These are phyloP conservation scores for Hetaerina americana DNA, from an alignment of 1,140 invertebrate genomes.

Conservation along the genomic window DNA sequence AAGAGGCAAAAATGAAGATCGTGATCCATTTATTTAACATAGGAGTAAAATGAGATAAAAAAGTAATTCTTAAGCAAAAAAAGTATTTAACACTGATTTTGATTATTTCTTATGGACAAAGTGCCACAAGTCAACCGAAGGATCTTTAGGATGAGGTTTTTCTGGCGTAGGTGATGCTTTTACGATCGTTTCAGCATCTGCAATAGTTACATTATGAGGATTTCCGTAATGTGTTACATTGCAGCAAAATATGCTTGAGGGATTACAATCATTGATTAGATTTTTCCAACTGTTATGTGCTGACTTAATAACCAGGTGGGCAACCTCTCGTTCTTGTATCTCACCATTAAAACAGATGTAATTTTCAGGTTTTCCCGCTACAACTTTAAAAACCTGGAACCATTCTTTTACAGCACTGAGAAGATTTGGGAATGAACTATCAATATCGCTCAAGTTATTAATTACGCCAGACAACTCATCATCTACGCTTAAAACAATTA, in stretches of 20 bases:
- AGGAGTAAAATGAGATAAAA: no score
- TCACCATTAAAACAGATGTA: not conserved
- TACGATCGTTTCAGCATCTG: not conserved
- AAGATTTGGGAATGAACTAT: not conserved
- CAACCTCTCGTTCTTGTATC: not conserved
- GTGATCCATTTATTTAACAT: no score
- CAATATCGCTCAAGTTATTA: not conserved
- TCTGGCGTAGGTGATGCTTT: not conserved
- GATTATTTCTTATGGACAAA: no score
- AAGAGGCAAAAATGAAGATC: no score
- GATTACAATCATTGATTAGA: not conserved
- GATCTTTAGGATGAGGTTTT: not conserved
- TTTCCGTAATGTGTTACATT: not conserved
- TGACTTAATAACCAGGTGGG: not conserved
- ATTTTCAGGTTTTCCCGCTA: not conserved
- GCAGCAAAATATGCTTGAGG: not conserved
- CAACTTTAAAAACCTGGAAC: not conserved
- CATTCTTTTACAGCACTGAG: not conserved
- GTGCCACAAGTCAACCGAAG: not conserved
- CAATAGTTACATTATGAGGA: not conserved
- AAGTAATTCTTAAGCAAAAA: no score
- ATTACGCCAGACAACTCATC: conserved; percentile 24
- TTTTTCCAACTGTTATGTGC: not conserved
- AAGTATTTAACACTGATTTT: no score
- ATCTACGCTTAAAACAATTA: conserved; percentile 45